phyloP scores from a whole-genome alignment of 92 coral and sea anemone species.

The Porites lobata region DNA sequence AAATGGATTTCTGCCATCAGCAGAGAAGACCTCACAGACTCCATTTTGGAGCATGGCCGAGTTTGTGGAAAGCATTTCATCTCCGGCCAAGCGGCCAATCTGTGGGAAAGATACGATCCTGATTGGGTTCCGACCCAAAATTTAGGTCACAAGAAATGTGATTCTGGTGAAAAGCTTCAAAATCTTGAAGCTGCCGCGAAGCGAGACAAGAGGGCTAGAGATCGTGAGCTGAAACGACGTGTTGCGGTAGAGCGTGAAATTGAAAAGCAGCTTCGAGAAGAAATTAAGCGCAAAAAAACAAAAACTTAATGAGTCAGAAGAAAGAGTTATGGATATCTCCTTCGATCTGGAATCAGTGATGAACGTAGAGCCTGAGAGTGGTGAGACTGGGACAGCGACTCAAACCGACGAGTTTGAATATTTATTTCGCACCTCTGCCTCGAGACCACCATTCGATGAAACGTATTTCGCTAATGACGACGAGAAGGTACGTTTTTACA shows the following conservation, averaged over 20 bases:
- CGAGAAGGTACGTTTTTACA: constrained; percentile 57
- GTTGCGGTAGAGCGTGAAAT: constrained; percentile 20
- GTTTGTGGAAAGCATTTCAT: constrained; percentile 29
- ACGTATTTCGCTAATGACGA: constrained; percentile 33
- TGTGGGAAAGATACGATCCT: constrained; percentile 43
- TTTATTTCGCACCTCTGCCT: constrained; percentile 27
- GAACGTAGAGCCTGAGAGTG: constrained; percentile 33
- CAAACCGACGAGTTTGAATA: constrained; percentile 30
- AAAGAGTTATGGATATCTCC: constrained; percentile 37
- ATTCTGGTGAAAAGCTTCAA: constrained; percentile 34
- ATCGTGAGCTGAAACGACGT: constrained; percentile 23
- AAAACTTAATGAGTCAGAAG: constrained; percentile 41
- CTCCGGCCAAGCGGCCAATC: constrained; percentile 29
- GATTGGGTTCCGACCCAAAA: constrained; percentile 42
- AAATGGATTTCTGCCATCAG: too few relatives aligned
- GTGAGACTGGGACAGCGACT: constrained; percentile 35
- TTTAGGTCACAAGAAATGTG: constrained; percentile 28
- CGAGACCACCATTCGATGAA: constrained; percentile 36
- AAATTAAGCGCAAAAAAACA: constrained; percentile 31
- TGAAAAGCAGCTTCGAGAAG: constrained; percentile 43
- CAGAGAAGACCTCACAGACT: constrained; percentile 31
- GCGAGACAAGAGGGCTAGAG: not conserved
- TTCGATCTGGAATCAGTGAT: constrained; percentile 32
- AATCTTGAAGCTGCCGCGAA: constrained; percentile 32
- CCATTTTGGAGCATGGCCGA: constrained; percentile 19